A percentile compares a stretch with the other conserved stretches of the same genome.
phyloP scores from a whole-genome alignment of 2,113 vertebrate species.

The Barnardius zonarius region DNA sequence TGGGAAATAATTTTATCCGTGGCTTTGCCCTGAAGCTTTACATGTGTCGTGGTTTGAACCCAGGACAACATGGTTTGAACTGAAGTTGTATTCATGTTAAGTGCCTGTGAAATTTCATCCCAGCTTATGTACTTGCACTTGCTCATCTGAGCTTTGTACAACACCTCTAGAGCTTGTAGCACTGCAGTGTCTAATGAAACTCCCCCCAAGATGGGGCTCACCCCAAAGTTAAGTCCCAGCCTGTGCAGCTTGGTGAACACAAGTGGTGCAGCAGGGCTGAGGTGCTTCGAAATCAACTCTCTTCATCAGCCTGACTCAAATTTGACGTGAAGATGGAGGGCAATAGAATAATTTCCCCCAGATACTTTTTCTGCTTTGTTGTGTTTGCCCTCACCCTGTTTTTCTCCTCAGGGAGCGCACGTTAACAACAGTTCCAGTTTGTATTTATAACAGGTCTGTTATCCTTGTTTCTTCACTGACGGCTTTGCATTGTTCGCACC shows the following conservation, averaged over 20 bases:
- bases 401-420: background rate
- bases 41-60: background rate
- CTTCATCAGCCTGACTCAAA: background rate
- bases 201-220: background rate
- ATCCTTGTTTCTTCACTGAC: background rate
- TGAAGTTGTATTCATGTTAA: background rate
- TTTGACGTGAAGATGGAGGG: background rate
- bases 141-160: background rate
- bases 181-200: background rate
- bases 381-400: background rate
- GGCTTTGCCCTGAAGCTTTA: background rate
- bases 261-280: background rate
- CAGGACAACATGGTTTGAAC: background rate
- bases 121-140: fast-evolving
- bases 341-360: background rate
- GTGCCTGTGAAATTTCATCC: background rate
- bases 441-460: background rate
- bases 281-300: background rate
- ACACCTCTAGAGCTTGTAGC: background rate
- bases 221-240: background rate
- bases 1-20: background rate
- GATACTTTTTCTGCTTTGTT: background rate
- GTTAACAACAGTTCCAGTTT: background rate
- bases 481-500: background rate
- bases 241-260: background rate